A percentile compares a stretch with the other conserved stretches of the same genome.
phyloP scores from a whole-genome alignment of 2,888 invertebrate species.

The Lasiommata megera region DNA sequence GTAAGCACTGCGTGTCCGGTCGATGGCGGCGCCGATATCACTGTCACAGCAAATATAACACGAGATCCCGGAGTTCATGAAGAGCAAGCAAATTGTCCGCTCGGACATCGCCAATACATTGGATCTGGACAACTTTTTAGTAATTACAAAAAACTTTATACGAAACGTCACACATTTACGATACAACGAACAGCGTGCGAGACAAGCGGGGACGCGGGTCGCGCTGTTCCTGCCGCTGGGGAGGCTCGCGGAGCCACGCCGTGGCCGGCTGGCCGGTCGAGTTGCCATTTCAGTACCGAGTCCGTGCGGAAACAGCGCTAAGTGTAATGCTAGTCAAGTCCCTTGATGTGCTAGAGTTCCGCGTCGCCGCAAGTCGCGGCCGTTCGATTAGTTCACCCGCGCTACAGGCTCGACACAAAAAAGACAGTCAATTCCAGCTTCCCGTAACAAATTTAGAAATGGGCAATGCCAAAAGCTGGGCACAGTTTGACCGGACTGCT shows the following conservation, averaged over 20 bases:
- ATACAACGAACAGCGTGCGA: background rate
- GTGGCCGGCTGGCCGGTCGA: no score
- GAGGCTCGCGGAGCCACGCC: no score
- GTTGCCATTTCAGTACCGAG: no score
- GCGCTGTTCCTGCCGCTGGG: no score
- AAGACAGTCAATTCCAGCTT: background rate
- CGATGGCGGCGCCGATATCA: background rate
- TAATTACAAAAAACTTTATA: background rate
- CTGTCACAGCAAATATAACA: background rate
- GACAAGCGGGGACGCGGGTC: constrained; percentile 13
- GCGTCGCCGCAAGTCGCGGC: background rate
- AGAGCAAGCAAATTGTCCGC: constrained; percentile 1
- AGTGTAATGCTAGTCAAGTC: no score
- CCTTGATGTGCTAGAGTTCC: no score
- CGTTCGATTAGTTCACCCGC: background rate
- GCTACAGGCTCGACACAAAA: background rate
- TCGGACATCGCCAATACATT: background rate
- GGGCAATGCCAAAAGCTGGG: no score
- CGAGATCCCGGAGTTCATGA: constrained; percentile 21
- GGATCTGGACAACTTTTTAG: background rate
- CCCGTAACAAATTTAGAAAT: background rate
- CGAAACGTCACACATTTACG: constrained; percentile 3
- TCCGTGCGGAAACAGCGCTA: no score
- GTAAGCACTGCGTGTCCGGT: no score
- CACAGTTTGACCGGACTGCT: no score